Evolutionary conservation across 2,888 invertebrate species (phyloP), one percentile per base, ranked within the genome.

Genomic region (Lithophane leautieri): DNA sequence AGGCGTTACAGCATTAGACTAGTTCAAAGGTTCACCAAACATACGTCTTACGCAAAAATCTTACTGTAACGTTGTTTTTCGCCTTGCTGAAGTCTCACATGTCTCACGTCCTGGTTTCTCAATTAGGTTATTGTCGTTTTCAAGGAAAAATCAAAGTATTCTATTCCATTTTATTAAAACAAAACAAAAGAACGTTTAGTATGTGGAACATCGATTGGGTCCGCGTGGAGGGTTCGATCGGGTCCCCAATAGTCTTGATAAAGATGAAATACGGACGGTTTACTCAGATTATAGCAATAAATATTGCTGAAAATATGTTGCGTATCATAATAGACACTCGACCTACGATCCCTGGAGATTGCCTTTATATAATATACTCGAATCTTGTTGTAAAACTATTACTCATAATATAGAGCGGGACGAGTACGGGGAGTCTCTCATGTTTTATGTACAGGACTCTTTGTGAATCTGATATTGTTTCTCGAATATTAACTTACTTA

Each of bases 271-370:
- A 93, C 88, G 89, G 88, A 63, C 82, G 90, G 91, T 82, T 78
- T 86, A 87, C 91, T 89, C 87, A 90, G 91, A 92, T 93, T 92
- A 92, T 89, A 86, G 88, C 86, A 89, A 92, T 92, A 93, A 92
- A 92, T 93, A 92, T 89, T 87, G 87, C 86, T 88, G 91, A 91
- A 92, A 91, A 92, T 92, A 90, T 91, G 90, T 89, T 81, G 68
- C 81, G 82, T 86, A 88, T 88, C 89, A 81, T 86, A 89, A 87
- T 83, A 79, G 85, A 79, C 81, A 83, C 84, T 85, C 86, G 87
- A 89, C 83, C 86, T 84, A 58, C 76, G 79, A 85, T 88, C 86
- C 85, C 86, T 52, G 78, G 87, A 88, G 89, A 89, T 88, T 89
- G 85, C 87, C 74, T 80, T 82, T 79, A 78, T 79, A 82, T 81